Percentiles rank a stretch among this genome's conserved stretches.
These are phyloP conservation scores for Himalopsyche japonica DNA, from an alignment of 2,888 invertebrate genomes.

Conservation along the genomic window DNA sequence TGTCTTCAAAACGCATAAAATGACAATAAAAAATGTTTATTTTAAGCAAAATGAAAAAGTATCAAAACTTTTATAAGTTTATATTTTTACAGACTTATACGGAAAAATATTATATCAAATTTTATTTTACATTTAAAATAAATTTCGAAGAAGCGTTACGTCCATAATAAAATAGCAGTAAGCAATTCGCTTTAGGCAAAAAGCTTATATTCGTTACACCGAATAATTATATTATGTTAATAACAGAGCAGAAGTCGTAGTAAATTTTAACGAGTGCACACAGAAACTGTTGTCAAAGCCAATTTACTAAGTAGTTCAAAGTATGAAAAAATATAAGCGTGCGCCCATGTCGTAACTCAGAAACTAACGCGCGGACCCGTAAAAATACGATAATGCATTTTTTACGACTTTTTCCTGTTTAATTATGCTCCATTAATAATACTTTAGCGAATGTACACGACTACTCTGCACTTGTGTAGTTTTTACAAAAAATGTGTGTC, in stretches of 20 bases:
- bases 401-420: neutral
- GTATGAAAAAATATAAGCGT: neutral
- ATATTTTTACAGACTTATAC: too few species aligned
- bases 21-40: too few species aligned
- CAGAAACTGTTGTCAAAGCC: neutral
- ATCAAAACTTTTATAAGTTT: too few species aligned
- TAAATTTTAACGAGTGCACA: neutral
- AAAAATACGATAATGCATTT: neutral
- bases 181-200: too few species aligned
- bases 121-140: too few species aligned
- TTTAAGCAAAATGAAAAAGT: too few species aligned
- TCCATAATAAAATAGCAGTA: too few species aligned
- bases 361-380: neutral
- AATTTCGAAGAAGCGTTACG: too few species aligned
- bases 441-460: neutral
- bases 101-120: too few species aligned
- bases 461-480: neutral
- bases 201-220: too few species aligned
- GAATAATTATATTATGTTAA: neutral
- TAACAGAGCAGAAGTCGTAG: neutral
- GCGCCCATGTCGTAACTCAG: neutral
- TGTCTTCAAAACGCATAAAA: too few species aligned
- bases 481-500: neutral
- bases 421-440: neutral
- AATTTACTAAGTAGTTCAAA: neutral